A percentile compares a stretch with the other conserved stretches of the same genome.
Conservation (phyloP, 1,140 invertebrate species). For the Drosophila trapezifrons region DNA sequence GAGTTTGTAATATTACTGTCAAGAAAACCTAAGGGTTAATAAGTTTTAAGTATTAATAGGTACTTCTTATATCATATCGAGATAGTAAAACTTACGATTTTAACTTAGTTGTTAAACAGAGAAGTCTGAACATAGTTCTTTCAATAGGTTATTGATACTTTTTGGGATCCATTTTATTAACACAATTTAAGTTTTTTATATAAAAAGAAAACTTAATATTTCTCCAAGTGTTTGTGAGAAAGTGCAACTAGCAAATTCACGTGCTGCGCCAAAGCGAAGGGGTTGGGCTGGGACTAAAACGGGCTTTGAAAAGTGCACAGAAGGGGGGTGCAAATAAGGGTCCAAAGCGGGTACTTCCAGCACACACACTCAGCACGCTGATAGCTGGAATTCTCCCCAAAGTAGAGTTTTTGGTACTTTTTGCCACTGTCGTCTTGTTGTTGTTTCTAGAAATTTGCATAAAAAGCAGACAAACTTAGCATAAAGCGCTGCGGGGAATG, state of each 20-base stretch:
- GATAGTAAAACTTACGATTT: no score
- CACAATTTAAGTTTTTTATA: background rate
- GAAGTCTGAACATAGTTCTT: no score
- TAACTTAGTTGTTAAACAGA: no score
- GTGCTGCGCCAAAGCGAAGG: conserved; percentile 12
- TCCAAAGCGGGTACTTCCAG: conserved; percentile 19
- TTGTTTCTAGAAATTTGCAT: conserved; percentile 71
- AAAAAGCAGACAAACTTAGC: conserved; percentile 63
- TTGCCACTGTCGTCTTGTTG: conserved; percentile 33
- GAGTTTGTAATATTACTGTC: no score
- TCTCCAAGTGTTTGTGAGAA: conserved; percentile 10
- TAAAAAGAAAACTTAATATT: background rate
- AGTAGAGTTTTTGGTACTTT: conserved; percentile 37
- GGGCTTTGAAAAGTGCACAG: conserved; percentile 1
- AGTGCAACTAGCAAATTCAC: conserved; percentile 36
- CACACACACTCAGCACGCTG: conserved; percentile 38
- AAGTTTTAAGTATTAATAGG: no score
- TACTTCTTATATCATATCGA: no score
- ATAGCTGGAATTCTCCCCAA: conserved; percentile 49
- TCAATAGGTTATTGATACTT: no score
- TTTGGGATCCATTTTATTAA: no score
- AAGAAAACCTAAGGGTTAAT: no score
- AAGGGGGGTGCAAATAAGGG: conserved; percentile 7
- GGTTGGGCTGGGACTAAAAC: background rate
- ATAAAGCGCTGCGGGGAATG: conserved; percentile 47